These are phyloP conservation scores for Idris sp. DNA, from an alignment of 1,140 invertebrate species.

Conservation along the genomic window DNA sequence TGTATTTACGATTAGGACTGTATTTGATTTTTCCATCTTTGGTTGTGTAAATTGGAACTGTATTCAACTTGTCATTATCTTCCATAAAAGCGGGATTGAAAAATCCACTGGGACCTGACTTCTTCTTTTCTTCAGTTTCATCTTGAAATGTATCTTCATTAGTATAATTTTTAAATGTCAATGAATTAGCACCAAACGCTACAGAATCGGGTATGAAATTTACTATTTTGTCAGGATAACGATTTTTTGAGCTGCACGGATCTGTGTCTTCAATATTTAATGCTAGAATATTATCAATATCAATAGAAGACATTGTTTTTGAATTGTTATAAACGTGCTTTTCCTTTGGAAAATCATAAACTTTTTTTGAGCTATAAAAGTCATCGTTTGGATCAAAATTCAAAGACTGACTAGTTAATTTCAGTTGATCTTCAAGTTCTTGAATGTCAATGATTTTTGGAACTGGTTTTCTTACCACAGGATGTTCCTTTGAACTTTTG, in stretches of 20 bases:
- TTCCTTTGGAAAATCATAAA: slow-evolving; percentile 31
- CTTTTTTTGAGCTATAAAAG: slow-evolving; percentile 23
- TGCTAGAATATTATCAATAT: slow-evolving; percentile 6
- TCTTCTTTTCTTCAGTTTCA: background rate
- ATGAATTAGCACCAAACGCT: slow-evolving; percentile 36
- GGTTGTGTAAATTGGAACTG: slow-evolving; percentile 75
- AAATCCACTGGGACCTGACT: slow-evolving; percentile 55
- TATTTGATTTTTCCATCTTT: slow-evolving; percentile 77
- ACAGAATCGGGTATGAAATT: slow-evolving; percentile 63
- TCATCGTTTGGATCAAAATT: slow-evolving; percentile 30
- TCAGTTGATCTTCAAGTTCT: slow-evolving; percentile 13
- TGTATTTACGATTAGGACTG: slow-evolving; percentile 74
- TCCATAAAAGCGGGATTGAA: slow-evolving; percentile 72
- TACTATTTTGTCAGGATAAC: slow-evolving; percentile 25
- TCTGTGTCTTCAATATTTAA: slow-evolving; percentile 15
- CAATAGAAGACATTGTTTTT: slow-evolving; percentile 26
- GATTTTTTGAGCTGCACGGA: slow-evolving; percentile 27
- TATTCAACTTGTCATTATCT: slow-evolving; percentile 69
- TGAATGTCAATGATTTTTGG: slow-evolving; percentile 15
- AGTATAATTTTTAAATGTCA: slow-evolving; percentile 52
- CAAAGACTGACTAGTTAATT: slow-evolving; percentile 4
- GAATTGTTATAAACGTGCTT: no score
- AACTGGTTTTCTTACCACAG: slow-evolving; percentile 11
- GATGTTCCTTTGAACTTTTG: slow-evolving; percentile 16
- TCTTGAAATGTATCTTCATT: slow-evolving; percentile 24